A percentile compares a stretch with the other conserved stretches of the same genome.
These are phyloP conservation scores for Arothron firmamentum DNA, from an alignment of 2,113 vertebrate species.

Conservation along the genomic window DNA sequence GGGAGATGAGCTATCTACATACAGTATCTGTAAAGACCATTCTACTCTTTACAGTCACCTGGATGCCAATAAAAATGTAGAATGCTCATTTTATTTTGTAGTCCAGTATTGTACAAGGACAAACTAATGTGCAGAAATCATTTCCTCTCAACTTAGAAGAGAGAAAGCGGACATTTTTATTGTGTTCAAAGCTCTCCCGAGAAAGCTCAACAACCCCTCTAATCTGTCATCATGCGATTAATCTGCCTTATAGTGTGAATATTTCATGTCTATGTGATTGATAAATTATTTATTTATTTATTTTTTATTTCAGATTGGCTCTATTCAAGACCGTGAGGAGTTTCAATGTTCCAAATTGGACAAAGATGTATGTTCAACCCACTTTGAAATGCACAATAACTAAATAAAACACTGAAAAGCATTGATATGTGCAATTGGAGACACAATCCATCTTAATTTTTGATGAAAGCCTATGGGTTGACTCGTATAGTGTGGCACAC, in stretches of 20 bases:
- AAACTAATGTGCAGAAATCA: background rate
- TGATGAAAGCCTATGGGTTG: slow-evolving; percentile 63
- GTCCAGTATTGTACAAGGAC: too few species aligned
- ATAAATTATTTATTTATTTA: too few species aligned
- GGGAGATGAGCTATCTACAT: too few species aligned
- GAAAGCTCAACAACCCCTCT: background rate
- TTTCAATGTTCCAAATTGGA: slow-evolving; percentile 19
- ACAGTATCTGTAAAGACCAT: too few species aligned
- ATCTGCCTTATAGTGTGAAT: background rate
- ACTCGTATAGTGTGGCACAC: slow-evolving; percentile 58
- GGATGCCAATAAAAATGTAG: too few species aligned
- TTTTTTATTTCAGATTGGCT: too few species aligned
- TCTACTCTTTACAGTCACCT: too few species aligned
- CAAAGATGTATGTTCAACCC: slow-evolving; percentile 20
- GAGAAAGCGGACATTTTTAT: background rate
- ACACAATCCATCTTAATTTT: slow-evolving; percentile 72
- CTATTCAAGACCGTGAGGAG: background rate
- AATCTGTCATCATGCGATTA: background rate
- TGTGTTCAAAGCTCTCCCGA: background rate
- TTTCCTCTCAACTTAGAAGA: background rate
- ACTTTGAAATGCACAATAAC: slow-evolving; percentile 42
- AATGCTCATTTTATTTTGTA: background rate
- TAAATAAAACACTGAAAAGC: slow-evolving; percentile 58
- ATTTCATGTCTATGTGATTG: too few species aligned
- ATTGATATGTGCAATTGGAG: slow-evolving; percentile 55